Percentiles rank a stretch among this genome's conserved stretches.
These are phyloP conservation scores for Ifrita kowaldi DNA, from an alignment of 2,113 vertebrate species.

Conservation along the genomic window DNA sequence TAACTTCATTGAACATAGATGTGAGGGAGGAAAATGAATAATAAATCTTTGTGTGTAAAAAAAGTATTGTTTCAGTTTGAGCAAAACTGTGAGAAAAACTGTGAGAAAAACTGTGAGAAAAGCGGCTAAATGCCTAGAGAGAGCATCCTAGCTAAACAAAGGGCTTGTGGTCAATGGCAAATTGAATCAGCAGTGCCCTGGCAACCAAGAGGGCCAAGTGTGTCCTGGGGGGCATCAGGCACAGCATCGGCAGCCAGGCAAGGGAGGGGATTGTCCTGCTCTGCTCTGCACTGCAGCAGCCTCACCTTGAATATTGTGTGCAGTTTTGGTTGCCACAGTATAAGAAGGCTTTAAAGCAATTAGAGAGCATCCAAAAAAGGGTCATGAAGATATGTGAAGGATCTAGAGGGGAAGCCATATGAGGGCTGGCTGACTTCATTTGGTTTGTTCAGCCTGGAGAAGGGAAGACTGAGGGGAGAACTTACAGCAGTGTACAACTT, in stretches of 20 bases:
- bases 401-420: too few species aligned
- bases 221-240: neutral
- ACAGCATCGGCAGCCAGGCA: fast-evolving
- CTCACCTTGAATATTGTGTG: fast-evolving
- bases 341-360: neutral
- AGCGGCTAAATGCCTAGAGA: neutral
- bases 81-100: neutral
- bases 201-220: fast-evolving
- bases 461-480: neutral
- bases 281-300: fast-evolving
- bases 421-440: neutral
- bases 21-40: neutral
- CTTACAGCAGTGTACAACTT: neutral
- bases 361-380: neutral
- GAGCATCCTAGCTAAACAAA: neutral
- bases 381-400: neutral
- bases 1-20: neutral
- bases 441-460: neutral
- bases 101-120: neutral
- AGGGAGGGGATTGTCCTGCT: neutral
- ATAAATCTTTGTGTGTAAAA: neutral
- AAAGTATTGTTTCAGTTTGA: neutral
- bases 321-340: neutral
- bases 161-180: fast-evolving
- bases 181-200: neutral